Evolutionary conservation across 2,797 vertebrate genomes (phyloP).

Genomic region (Pelodytes ibericus): DNA sequence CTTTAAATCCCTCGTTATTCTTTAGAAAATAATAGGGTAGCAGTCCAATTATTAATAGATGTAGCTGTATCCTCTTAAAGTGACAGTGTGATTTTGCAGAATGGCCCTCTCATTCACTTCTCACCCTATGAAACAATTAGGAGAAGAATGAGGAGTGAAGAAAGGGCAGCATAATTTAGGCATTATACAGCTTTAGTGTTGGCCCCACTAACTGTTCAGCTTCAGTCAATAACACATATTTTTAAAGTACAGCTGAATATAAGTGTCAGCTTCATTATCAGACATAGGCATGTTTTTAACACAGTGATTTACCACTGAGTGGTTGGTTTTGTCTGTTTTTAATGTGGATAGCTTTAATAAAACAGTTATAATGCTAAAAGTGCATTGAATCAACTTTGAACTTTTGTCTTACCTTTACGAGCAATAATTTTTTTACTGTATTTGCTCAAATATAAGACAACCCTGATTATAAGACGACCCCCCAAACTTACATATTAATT

Average conservation of each 20-base stretch:
- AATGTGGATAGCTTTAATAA: neutral
- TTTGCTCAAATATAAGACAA: too few species aligned
- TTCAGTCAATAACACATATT: neutral
- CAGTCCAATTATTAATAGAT: conserved; percentile 80
- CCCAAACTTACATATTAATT: too few species aligned
- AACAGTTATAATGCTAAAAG: neutral
- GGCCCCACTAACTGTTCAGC: conserved; percentile 41
- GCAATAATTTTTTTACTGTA: too few species aligned
- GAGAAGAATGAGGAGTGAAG: conserved; percentile 62
- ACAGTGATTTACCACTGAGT: neutral
- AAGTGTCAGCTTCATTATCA: neutral
- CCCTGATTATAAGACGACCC: too few species aligned
- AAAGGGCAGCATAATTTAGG: conserved; percentile 55
- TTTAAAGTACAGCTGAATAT: neutral
- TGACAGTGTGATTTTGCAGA: conserved; percentile 66
- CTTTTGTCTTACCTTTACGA: too few species aligned
- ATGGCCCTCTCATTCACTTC: conserved; percentile 65
- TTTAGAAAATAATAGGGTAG: conserved; percentile 74
- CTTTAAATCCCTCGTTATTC: conserved; percentile 76
- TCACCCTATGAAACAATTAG: conserved; percentile 67
- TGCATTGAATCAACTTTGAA: too few species aligned
- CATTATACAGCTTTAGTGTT: conserved; percentile 59
- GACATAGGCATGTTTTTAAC: neutral
- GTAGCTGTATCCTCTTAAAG: conserved; percentile 81
- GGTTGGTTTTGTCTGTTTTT: neutral